Conservation (phyloP, 2,888 invertebrate species). For the Philaethria dido region DNA sequence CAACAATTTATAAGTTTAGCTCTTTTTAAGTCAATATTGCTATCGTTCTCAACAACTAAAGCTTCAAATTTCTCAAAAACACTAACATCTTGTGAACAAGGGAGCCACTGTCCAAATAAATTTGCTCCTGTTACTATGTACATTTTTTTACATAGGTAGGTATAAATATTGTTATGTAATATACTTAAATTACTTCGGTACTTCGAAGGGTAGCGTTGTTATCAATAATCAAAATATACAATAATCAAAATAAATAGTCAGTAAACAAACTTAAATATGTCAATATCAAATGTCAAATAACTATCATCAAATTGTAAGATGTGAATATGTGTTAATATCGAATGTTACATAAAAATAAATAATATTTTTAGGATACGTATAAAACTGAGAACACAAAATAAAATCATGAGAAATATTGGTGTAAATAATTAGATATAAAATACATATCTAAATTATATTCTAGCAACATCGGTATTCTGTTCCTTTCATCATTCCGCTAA, state of each 20-base stretch:
- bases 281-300: constrained; percentile 4
- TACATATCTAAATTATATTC: neutral
- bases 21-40: constrained; percentile 45
- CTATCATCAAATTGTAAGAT: neutral
- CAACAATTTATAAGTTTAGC: constrained; percentile 55
- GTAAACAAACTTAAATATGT: neutral
- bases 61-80: constrained; percentile 55
- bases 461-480: constrained; percentile 23
- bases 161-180: neutral
- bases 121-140: constrained; percentile 68
- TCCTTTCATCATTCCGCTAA: constrained; percentile 38
- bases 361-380: neutral
- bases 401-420: neutral
- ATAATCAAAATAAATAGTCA: constrained; percentile 8
- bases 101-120: constrained; percentile 74
- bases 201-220: neutral
- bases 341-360: neutral
- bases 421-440: neutral
- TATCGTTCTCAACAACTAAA: constrained; percentile 42
- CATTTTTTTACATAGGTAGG: constrained; percentile 47
- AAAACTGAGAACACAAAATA: neutral
- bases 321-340: neutral
- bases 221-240: neutral
- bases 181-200: neutral
- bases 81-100: constrained; percentile 42